A percentile compares a stretch with the other conserved stretches of the same genome.
phyloP scores from a whole-genome alignment of 37 sponge, comb jelly and placozoan species.

The Mnemiopsis leidyi region DNA sequence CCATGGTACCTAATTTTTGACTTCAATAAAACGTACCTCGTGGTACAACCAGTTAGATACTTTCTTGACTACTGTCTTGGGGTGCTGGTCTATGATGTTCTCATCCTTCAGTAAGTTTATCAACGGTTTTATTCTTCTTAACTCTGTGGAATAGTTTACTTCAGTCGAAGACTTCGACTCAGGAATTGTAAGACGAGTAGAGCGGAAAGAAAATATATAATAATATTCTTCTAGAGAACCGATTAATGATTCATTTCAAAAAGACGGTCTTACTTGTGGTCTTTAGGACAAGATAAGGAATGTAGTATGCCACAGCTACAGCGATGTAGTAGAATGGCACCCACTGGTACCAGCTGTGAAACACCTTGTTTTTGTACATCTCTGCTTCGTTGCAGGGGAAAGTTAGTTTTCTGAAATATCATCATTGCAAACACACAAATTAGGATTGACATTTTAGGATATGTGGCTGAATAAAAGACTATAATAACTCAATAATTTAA shows the following conservation, averaged over 20 bases:
- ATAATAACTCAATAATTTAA: too few species aligned
- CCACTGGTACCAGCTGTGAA: slow-evolving; percentile 65
- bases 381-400: not conserved
- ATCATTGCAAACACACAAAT: too few species aligned
- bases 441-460: too few species aligned
- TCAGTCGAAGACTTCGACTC: too few species aligned
- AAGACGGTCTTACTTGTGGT: slow-evolving; percentile 54
- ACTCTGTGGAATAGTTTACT: too few species aligned
- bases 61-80: slow-evolving; percentile 29
- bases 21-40: slow-evolving; percentile 10
- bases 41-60: slow-evolving; percentile 17
- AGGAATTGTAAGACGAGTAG: too few species aligned
- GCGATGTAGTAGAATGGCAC: slow-evolving; percentile 65
- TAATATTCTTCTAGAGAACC: too few species aligned
- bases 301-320: slow-evolving; percentile 43
- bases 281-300: slow-evolving; percentile 41
- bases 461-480: too few species aligned
- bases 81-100: slow-evolving; percentile 33
- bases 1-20: too few species aligned
- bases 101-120: slow-evolving; percentile 48
- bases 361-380: slow-evolving; percentile 17
- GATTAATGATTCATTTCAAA: too few species aligned
- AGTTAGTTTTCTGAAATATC: not conserved
- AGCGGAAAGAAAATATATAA: too few species aligned
- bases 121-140: slow-evolving; percentile 28